These are phyloP conservation scores for Heterodera carotae DNA, from an alignment of 1,140 invertebrate species.

Conservation along the genomic window DNA sequence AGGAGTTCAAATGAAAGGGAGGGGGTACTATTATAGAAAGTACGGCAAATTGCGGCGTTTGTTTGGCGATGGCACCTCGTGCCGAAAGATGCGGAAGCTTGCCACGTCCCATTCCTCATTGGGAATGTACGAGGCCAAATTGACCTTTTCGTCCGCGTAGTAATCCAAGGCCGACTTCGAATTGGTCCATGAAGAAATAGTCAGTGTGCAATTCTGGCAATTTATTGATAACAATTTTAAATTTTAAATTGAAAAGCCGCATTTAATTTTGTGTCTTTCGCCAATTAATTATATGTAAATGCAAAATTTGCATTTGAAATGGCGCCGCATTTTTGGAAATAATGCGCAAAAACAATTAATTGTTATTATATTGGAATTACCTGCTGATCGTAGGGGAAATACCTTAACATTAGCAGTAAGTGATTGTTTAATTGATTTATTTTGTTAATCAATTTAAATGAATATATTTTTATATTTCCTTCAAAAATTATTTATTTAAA, in stretches of 20 bases:
- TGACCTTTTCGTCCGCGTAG: constrained; percentile 58
- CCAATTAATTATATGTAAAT: no score
- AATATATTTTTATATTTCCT: no score
- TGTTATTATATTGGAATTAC: constrained; percentile 26
- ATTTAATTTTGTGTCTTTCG: no score
- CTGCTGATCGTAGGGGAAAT: constrained; percentile 63
- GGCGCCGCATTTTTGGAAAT: no score
- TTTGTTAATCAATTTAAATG: no score
- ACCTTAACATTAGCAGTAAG: constrained; percentile 30
- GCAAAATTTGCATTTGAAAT: no score
- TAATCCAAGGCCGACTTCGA: constrained; percentile 62
- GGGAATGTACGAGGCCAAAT: constrained; percentile 58
- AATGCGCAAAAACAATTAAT: constrained; percentile 16
- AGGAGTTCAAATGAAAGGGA: no score
- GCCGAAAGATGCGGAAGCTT: constrained; percentile 60
- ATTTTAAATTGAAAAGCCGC: no score
- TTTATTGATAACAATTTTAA: no score
- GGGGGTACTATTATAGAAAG: no score
- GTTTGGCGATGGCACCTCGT: constrained; percentile 48
- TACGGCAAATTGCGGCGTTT: no score
- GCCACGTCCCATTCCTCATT: constrained; percentile 65
- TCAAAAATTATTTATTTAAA: constrained; percentile 12
- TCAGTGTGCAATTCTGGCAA: constrained; percentile 59
- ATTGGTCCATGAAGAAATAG: constrained; percentile 64
- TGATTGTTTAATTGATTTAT: no score